Base-by-base conservation (phyloP, 1,140 invertebrate species). In the Bradysia coprophila region DNA sequence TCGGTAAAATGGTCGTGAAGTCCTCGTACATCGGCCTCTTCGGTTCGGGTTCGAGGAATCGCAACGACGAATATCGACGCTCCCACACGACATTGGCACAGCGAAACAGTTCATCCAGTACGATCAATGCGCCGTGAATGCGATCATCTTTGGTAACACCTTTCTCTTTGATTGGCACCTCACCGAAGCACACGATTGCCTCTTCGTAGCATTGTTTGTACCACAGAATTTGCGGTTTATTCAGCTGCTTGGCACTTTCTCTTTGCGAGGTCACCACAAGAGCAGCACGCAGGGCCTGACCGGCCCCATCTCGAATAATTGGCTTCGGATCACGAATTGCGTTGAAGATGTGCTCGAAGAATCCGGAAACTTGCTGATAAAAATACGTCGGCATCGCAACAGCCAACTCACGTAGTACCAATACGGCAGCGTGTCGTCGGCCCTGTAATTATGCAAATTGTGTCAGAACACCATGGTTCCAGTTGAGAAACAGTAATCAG, bases 311-410 rank as follows among this genome's bases (percentile, higher is more conserved):
- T 39, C 94, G 67, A 44, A 98, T 88, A 13, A 77, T 72, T n/a
- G 84, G 75, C 64, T 96, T 95, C 0, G 86, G 78, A 65, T 98
- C 92, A 43, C 83, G 75, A 22, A 97, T 75, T 2, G 89, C 88
- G 52, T 82, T 82, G 50, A 98, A 92, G 44, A 98, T 95, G 28
- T 86, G 71, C 45, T 97, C 92, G 62, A 98, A 98, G 62, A 98
- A 98, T 38, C 80, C 80, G 15, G 87, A 86, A 0, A 96, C 88
- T 71, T 95, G 89, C 65, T 97, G 92, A 58, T 95, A 98, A 62
- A 99, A 99, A 62, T 94, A 95, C 13, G 93, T 96, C 2, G 93
- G 93, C 64, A 94, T 90, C 11, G 87, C 87, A 15, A 91, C 78
- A 10, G 95, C 95, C 13, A 99, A 62, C 64, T 98, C 95, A 53